A percentile compares a stretch with the other conserved stretches of the same genome.
These are phyloP conservation scores for Molanna angustata DNA, from an alignment of 2,888 invertebrate species.

Conservation along the genomic window DNA sequence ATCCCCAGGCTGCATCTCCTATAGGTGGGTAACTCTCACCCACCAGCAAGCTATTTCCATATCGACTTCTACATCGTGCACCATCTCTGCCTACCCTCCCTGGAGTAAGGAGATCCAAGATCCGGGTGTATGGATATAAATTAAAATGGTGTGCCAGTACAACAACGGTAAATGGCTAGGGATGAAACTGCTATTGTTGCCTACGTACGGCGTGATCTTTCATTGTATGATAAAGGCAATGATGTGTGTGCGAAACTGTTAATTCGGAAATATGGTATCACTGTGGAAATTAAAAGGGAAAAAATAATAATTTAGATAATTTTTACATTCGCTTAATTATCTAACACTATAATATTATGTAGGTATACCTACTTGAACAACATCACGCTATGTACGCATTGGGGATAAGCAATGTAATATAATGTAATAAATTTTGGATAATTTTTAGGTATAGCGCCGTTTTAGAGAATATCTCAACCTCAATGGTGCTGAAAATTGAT, in stretches of 20 bases:
- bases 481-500: no score
- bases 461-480: no score
- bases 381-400: no score
- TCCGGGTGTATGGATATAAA: slow-evolving; percentile 26
- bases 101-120: slow-evolving; percentile 3
- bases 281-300: background rate
- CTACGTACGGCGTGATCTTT: slow-evolving; percentile 13
- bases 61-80: background rate
- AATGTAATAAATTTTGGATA: no score
- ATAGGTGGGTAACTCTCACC: background rate
- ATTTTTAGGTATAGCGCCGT: no score
- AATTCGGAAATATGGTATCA: slow-evolving; percentile 5
- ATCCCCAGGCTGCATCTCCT: slow-evolving; percentile 5
- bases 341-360: no score
- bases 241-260: slow-evolving; percentile 1
- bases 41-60: slow-evolving; percentile 8
- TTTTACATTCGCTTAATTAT: no score
- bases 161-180: slow-evolving; percentile 27
- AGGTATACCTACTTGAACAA: no score
- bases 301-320: no score
- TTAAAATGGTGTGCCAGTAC: slow-evolving; percentile 28
- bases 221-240: slow-evolving; percentile 9
- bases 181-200: slow-evolving; percentile 25
- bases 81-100: no score
- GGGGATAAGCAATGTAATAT: no score